Percentiles rank a stretch among this genome's conserved stretches.
Evolutionary conservation across 2,113 vertebrate genomes (phyloP).

Genomic region (Parus major): DNA sequence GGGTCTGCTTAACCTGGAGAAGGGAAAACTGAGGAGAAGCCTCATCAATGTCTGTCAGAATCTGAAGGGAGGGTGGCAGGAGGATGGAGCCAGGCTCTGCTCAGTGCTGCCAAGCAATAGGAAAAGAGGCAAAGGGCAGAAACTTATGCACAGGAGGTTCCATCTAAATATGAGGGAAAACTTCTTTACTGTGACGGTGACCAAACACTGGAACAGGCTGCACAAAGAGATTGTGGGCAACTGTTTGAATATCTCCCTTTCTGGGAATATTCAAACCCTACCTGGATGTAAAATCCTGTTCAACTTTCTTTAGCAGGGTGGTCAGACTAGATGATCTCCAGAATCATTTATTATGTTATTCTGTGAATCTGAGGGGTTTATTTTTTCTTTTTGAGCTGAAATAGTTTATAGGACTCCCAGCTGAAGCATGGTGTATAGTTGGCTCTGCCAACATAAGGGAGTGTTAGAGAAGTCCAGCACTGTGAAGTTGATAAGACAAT

Average conservation of each 20-base stretch:
- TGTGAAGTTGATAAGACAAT: background rate
- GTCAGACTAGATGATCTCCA: background rate
- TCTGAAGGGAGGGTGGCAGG: background rate
- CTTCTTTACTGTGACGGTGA: background rate
- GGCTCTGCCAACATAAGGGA: background rate
- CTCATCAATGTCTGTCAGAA: background rate
- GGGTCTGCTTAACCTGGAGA: background rate
- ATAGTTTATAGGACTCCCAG: background rate
- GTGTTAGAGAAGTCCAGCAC: background rate
- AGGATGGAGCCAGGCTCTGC: background rate
- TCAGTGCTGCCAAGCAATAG: background rate
- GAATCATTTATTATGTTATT: background rate
- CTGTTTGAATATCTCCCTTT: background rate
- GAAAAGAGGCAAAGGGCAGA: background rate
- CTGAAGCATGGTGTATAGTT: background rate
- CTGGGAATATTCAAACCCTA: background rate
- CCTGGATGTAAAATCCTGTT: background rate
- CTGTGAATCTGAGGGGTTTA: background rate
- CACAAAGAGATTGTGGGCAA: background rate
- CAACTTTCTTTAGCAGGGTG: background rate
- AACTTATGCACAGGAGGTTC: background rate
- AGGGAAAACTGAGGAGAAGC: background rate
- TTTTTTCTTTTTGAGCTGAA: background rate
- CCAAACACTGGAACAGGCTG: background rate
- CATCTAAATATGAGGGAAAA: background rate